phyloP scores from a whole-genome alignment of 2,888 invertebrate species.

The Nymphalis urticae region DNA sequence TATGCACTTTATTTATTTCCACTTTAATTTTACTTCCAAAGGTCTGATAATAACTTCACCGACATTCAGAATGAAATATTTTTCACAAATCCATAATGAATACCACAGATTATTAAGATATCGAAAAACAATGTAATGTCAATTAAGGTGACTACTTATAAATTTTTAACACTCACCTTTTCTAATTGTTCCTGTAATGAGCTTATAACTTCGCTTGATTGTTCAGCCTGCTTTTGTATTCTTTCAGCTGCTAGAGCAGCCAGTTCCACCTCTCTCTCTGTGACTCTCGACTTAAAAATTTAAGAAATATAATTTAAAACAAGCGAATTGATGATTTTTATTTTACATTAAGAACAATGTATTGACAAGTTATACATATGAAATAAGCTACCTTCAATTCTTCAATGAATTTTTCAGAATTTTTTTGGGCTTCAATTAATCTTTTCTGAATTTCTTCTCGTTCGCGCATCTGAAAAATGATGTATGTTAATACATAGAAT shows the following conservation, averaged over 20 bases:
- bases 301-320: background rate
- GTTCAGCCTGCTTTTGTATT: slow-evolving; percentile 66
- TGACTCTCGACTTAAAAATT: slow-evolving; percentile 53
- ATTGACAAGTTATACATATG: background rate
- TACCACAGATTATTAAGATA: too few species aligned
- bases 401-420: slow-evolving; percentile 58
- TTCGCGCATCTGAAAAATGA: slow-evolving; percentile 57
- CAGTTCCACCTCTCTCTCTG: slow-evolving; percentile 63
- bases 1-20: too few species aligned
- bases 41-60: too few species aligned
- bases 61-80: too few species aligned
- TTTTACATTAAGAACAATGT: background rate
- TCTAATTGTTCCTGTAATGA: slow-evolving; percentile 79
- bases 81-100: too few species aligned
- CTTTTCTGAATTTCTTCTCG: slow-evolving; percentile 63
- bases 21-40: too few species aligned
- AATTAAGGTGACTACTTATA: too few species aligned
- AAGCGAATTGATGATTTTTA: background rate
- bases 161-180: slow-evolving; percentile 48
- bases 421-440: slow-evolving; percentile 57
- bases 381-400: slow-evolving; percentile 56
- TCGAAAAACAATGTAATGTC: too few species aligned
- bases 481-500: background rate
- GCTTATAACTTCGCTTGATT: slow-evolving; percentile 67
- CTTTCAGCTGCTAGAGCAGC: slow-evolving; percentile 65